Evolutionary conservation across 2,888 invertebrate genomes (phyloP).

Genomic region (Ephialtes manifestator): DNA sequence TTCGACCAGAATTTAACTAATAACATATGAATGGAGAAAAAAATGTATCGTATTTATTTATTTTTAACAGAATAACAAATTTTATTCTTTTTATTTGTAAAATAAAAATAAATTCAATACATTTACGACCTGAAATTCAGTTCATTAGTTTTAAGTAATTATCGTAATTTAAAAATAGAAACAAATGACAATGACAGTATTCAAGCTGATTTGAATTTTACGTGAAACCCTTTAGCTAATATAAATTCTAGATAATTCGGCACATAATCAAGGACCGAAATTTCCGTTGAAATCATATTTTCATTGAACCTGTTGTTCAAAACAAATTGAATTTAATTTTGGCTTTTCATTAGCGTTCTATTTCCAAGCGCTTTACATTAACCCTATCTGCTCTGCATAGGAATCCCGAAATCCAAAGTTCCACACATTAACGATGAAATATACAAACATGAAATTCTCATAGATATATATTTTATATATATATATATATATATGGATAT

Average conservation of each 20-base stretch:
- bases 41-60: too few species aligned
- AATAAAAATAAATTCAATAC: too few species aligned
- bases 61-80: too few species aligned
- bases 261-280: background rate
- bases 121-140: too few species aligned
- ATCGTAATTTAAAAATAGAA: too few species aligned
- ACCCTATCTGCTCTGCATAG: background rate
- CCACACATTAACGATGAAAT: constrained; percentile 26
- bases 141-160: too few species aligned
- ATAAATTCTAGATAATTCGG: background rate
- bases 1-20: too few species aligned
- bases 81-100: too few species aligned
- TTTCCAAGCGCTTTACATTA: constrained; percentile 13
- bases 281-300: background rate
- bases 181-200: too few species aligned
- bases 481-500: constrained; percentile 17
- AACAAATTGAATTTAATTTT: background rate
- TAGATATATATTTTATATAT: too few species aligned
- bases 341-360: background rate
- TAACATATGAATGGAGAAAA: too few species aligned
- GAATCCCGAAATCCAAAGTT: constrained; percentile 26
- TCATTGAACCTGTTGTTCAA: background rate
- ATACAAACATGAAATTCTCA: constrained; percentile 31
- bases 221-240: background rate
- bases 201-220: too few species aligned